Percentiles rank a stretch among this genome's conserved stretches.
Conservation (phyloP, 1,140 invertebrate species). For the Matsumurasca onukii region DNA sequence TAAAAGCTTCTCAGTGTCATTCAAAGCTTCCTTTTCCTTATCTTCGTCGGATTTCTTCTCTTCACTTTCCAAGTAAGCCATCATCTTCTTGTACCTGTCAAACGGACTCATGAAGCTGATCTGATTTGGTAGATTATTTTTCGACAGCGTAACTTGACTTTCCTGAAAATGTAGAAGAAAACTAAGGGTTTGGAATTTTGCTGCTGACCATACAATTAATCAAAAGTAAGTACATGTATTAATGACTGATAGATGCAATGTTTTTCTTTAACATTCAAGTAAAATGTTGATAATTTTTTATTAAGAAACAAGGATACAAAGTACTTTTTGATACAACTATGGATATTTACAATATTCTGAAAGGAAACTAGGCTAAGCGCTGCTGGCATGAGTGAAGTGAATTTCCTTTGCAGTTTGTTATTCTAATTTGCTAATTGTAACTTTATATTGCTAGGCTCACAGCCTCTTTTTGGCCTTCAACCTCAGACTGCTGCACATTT, state of each 20-base stretch:
- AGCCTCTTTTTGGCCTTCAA: too few species aligned
- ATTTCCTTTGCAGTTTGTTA: too few species aligned
- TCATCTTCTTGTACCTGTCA: constrained; percentile 35
- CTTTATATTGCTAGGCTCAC: too few species aligned
- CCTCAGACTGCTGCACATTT: too few species aligned
- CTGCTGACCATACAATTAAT: not conserved
- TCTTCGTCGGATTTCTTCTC: constrained; percentile 27
- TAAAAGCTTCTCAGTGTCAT: not conserved
- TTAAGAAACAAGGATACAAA: not conserved
- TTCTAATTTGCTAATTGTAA: too few species aligned
- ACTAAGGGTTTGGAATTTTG: not conserved
- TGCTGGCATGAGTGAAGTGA: too few species aligned
- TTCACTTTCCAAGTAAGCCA: constrained; percentile 31
- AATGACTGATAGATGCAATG: not conserved
- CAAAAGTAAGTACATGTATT: too few species aligned
- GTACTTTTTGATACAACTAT: not conserved
- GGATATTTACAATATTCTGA: too few species aligned
- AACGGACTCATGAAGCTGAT: constrained; percentile 32
- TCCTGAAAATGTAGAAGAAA: not conserved
- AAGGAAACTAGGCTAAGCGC: too few species aligned
- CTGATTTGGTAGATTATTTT: constrained; percentile 30
- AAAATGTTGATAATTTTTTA: not conserved
- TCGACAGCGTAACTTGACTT: not conserved
- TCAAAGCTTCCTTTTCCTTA: constrained; percentile 23
- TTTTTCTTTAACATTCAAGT: not conserved